phyloP scores from a whole-genome alignment of 1,140 invertebrate genomes.

The Caligus rogercresseyi region DNA sequence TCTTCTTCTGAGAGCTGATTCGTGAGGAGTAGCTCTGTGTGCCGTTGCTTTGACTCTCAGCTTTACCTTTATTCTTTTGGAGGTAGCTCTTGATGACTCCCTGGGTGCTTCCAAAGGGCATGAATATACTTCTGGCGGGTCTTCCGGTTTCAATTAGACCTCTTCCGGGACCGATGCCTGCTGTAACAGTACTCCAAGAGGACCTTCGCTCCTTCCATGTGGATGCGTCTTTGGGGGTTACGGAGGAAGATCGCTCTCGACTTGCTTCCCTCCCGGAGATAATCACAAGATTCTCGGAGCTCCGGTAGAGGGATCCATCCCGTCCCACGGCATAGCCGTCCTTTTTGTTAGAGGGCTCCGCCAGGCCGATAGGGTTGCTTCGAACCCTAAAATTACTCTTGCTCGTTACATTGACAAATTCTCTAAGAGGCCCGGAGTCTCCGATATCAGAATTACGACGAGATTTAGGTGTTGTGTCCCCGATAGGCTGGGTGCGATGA shows the following conservation, averaged over 20 bases:
- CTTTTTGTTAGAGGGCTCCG: constrained; percentile 11
- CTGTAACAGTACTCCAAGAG: background rate
- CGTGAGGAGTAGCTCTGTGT: background rate
- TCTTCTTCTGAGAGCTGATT: background rate
- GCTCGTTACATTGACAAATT: background rate
- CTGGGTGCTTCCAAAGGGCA: constrained; percentile 9
- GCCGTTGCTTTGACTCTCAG: background rate
- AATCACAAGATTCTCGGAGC: constrained; percentile 4
- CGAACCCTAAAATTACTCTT: constrained; percentile 14
- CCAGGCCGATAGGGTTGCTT: constrained; percentile 17
- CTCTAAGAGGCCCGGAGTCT: background rate
- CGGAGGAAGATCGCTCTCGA: background rate
- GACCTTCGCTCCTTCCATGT: background rate
- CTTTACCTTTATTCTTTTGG: background rate
- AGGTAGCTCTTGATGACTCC: background rate
- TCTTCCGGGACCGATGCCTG: constrained; percentile 1
- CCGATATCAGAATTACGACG: background rate
- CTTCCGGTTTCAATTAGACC: constrained; percentile 11
- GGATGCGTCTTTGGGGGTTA: background rate
- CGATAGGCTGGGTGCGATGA: constrained; percentile 11
- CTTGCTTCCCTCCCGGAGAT: background rate
- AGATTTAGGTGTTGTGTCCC: background rate
- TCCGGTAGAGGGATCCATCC: constrained; percentile 17
- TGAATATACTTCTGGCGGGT: background rate
- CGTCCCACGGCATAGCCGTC: constrained; percentile 15